Evolutionary conservation across 2,113 vertebrate species (phyloP).

Genomic region (Oplegnathus fasciatus): DNA sequence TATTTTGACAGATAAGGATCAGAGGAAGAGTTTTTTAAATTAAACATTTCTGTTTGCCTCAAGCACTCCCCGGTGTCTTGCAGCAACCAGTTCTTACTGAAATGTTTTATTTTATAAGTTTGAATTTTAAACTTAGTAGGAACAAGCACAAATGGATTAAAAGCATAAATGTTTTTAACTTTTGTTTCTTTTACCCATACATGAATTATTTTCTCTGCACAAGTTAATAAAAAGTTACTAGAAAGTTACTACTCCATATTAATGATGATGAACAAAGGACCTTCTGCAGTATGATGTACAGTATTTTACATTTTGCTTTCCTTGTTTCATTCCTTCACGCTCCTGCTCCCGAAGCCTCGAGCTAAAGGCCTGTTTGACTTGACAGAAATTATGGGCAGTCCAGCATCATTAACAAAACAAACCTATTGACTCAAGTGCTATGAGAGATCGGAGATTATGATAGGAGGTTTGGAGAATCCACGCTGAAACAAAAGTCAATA

Average conservation of each 20-base stretch:
- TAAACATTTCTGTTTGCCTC: constrained; percentile 24
- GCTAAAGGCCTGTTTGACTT: constrained; percentile 22
- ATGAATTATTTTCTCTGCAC: background rate
- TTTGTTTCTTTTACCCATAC: background rate
- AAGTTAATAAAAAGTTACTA: background rate
- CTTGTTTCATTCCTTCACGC: constrained; percentile 45
- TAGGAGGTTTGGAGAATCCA: constrained; percentile 50
- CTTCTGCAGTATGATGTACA: background rate
- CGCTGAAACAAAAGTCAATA: constrained; percentile 67
- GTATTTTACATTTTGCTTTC: background rate
- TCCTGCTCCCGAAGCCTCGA: background rate
- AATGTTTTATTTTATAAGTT: background rate
- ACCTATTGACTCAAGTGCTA: constrained; percentile 50
- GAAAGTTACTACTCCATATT: background rate
- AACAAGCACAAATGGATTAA: background rate
- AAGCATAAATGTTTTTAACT: background rate
- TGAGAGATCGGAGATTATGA: constrained; percentile 57
- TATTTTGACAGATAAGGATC: constrained; percentile 36
- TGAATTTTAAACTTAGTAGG: background rate
- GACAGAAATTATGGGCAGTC: constrained; percentile 52
- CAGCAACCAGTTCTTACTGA: constrained; percentile 9
- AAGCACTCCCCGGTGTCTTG: background rate
- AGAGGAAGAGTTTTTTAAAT: constrained; percentile 38
- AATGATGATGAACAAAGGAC: background rate
- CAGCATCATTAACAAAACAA: constrained; percentile 54